phyloP scores from a whole-genome alignment of 1,140 invertebrate species.

The Nasonia longicornis region DNA sequence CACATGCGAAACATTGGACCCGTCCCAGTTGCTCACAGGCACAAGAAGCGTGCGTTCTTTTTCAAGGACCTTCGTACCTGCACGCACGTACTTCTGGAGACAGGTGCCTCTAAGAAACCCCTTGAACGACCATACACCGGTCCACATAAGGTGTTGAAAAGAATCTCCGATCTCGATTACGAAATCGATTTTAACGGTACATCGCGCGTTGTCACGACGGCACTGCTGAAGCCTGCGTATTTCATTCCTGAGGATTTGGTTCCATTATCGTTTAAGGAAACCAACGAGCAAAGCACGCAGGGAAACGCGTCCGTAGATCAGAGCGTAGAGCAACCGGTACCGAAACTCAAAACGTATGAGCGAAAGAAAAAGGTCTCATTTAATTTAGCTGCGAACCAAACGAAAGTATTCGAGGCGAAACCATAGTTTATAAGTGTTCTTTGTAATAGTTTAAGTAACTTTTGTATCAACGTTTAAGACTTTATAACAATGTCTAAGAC shows the following conservation, averaged over 20 bases:
- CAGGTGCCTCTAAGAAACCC: not conserved
- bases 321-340: too few relatives aligned
- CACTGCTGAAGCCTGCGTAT: not conserved
- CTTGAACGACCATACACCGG: conserved; percentile 17
- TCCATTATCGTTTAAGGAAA: too few relatives aligned
- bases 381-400: too few relatives aligned
- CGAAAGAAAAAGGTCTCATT: too few relatives aligned
- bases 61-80: conserved; percentile 2
- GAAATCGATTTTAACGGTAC: not conserved
- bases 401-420: too few relatives aligned
- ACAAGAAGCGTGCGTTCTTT: conserved; percentile 36
- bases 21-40: not conserved
- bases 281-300: too few relatives aligned
- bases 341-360: too few relatives aligned
- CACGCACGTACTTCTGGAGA: not conserved
- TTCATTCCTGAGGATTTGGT: not conserved
- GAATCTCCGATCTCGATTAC: not conserved
- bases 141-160: not conserved
- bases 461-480: too few relatives aligned
- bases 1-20: conserved; percentile 18
- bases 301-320: too few relatives aligned
- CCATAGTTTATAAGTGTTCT: too few relatives aligned
- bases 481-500: too few relatives aligned
- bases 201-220: not conserved
- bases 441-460: too few relatives aligned